Evolutionary conservation across 2,113 vertebrate species (phyloP).

Genomic region (Callionymus lyra): DNA sequence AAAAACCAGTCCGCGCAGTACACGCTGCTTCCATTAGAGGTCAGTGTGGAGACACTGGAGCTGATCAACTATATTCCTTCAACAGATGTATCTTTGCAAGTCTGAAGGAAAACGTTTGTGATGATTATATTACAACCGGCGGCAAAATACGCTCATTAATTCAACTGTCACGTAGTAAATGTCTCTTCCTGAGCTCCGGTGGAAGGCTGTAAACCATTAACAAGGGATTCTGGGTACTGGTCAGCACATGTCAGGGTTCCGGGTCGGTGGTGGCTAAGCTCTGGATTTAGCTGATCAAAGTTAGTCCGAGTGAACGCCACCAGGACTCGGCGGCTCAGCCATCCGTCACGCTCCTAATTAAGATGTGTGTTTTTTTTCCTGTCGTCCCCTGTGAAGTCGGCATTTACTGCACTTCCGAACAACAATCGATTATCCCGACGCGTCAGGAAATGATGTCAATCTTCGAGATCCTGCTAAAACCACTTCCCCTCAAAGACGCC

Average conservation of each 20-base stretch:
- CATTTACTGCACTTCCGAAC: constrained; percentile 31
- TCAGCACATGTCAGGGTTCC: constrained; percentile 54
- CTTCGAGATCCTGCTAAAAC: constrained; percentile 33
- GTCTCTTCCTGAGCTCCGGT: constrained; percentile 2
- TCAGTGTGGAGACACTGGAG: constrained; percentile 57
- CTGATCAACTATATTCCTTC: constrained; percentile 11
- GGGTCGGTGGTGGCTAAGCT: constrained; percentile 53
- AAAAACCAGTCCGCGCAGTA: too few species aligned
- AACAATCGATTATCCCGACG: constrained; percentile 46
- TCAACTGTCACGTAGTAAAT: constrained; percentile 23
- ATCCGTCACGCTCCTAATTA: constrained; percentile 62
- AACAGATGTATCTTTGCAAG: too few species aligned
- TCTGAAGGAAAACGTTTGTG: too few species aligned
- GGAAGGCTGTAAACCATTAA: constrained; percentile 42
- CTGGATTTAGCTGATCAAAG: constrained; percentile 63
- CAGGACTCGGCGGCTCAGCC: constrained; percentile 47
- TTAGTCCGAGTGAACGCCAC: constrained; percentile 41
- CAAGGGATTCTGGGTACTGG: constrained; percentile 46
- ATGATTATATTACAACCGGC: too few species aligned
- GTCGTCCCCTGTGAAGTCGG: constrained; percentile 53
- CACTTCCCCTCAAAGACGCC: constrained; percentile 28
- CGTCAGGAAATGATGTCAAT: constrained; percentile 48
- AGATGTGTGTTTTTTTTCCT: constrained; percentile 50
- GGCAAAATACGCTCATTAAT: neutral
- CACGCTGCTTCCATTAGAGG: constrained; percentile 57